These are phyloP conservation scores for Macropus fuliginosus DNA, from an alignment of 2,797 vertebrate species.

Conservation along the genomic window DNA sequence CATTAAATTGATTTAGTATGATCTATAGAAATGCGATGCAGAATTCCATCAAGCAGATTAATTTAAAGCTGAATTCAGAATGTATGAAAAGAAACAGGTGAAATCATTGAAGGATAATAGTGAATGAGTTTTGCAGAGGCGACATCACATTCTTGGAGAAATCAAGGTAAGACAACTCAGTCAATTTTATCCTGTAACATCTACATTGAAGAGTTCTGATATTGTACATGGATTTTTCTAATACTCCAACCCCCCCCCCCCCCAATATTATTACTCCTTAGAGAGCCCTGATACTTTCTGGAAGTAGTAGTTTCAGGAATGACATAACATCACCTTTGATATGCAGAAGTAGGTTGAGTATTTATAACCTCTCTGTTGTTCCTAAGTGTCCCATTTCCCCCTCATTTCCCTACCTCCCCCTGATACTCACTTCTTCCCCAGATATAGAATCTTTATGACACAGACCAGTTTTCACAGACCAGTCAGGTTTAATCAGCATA, in stretches of 20 bases:
- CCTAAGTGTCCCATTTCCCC: neutral
- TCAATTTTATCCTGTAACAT: neutral
- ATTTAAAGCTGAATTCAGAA: neutral
- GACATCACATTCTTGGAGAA: neutral
- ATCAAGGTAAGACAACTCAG: neutral
- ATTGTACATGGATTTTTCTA: slow-evolving; percentile 39
- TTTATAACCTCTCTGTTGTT: slow-evolving; percentile 19
- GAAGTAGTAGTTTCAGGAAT: slow-evolving; percentile 61
- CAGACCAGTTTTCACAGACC: slow-evolving; percentile 30
- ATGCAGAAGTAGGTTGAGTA: slow-evolving; percentile 43
- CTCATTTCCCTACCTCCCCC: neutral
- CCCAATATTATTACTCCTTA: slow-evolving; percentile 34
- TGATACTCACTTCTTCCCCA: neutral
- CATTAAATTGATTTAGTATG: neutral
- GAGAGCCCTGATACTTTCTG: slow-evolving; percentile 32
- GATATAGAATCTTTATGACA: slow-evolving; percentile 8
- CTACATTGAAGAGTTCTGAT: neutral
- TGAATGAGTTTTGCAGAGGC: neutral
- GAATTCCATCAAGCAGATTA: neutral
- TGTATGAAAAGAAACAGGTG: neutral
- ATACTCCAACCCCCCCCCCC: too few species aligned
- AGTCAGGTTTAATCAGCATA: slow-evolving; percentile 51
- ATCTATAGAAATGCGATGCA: neutral
- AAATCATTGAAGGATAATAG: neutral
- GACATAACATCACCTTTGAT: slow-evolving; percentile 41